Evolutionary conservation across 2,888 invertebrate genomes (phyloP), one percentile per base, ranked within the genome.

Genomic region (Danaus chrysippus): DNA sequence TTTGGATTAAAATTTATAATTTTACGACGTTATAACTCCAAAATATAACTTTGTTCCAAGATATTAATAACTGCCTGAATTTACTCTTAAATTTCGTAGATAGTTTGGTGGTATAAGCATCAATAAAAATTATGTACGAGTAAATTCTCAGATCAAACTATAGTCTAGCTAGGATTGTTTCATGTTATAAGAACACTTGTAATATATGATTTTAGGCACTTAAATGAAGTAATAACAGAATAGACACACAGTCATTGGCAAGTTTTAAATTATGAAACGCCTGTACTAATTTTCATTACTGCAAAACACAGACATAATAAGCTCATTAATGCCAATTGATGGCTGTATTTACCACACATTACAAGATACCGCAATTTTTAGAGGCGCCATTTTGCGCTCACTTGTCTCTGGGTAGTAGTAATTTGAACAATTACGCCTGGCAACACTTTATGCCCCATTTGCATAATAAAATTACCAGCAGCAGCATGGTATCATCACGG

Each of bases 381-480:
- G 68, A 74, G 73, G 71, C 74, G 74, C 75, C 75, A 78, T 81
- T 78, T 69, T 64, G 63, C 65, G 65, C 64, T 62, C 68, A 75
- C 76, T 80, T 80, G 77, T 78, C 79, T 74, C 76, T 73, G 73
- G 72, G 71, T 76, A 78, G 76, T 77, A 74, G 77, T 79, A 77
- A 82, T 86, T 83, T 81, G 76, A 84, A 76, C 82, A 81, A 88
- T 90, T 87, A 87, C 81, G 77, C 78, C 83, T 76, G 80, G 84
- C 84, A 88, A 89, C 90, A 90, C 89, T 87, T 90, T 87, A 89
- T 79, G 76, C 81, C 70, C 73, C 82, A 89, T 91, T 91, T 90
- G 88, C 90, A 89, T 90, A 91, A 91, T 90, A 86, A 87, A 90
- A 91, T 90, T 90, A 87, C 85, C 71, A 72, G 72, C 75, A 71